Evolutionary conservation across 2,113 vertebrate genomes (phyloP).

Genomic region (Aleadryas rufinucha): DNA sequence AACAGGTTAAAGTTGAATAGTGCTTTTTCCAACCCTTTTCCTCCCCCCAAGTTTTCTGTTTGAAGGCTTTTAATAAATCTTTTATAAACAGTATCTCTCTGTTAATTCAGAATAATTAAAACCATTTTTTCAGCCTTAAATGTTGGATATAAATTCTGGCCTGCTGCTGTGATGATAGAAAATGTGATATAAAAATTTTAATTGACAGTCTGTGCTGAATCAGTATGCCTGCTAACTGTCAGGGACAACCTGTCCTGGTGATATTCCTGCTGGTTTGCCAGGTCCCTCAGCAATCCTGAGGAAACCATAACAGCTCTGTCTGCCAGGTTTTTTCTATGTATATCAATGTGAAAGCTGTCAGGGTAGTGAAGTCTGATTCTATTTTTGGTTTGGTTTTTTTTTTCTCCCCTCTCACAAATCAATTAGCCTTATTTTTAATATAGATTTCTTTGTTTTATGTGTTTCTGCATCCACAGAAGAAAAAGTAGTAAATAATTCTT

Average conservation of each 20-base stretch:
- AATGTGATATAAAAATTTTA: constrained; percentile 11
- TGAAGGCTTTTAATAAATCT: neutral
- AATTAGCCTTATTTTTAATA: neutral
- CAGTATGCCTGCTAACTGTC: neutral
- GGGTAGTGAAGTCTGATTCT: neutral
- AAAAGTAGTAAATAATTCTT: neutral
- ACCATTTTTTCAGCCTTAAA: neutral
- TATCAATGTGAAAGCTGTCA: neutral
- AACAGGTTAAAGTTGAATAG: neutral
- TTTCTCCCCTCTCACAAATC: neutral
- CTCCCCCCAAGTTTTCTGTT: neutral
- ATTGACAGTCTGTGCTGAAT: neutral
- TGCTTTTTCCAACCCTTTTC: neutral
- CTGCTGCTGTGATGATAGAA: neutral
- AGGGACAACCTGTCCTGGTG: neutral
- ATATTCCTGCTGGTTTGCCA: neutral
- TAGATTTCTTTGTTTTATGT: neutral
- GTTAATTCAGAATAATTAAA: neutral
- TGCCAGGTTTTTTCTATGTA: neutral
- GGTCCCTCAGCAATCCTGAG: neutral
- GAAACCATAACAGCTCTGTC: neutral
- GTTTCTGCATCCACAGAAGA: neutral
- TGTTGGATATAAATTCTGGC: neutral
- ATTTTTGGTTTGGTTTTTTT: neutral
- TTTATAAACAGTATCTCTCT: neutral